Percentiles rank a stretch among this genome's conserved stretches.
These are phyloP conservation scores for Chrysodeixis includens DNA, from an alignment of 2,888 invertebrate species.

Conservation along the genomic window DNA sequence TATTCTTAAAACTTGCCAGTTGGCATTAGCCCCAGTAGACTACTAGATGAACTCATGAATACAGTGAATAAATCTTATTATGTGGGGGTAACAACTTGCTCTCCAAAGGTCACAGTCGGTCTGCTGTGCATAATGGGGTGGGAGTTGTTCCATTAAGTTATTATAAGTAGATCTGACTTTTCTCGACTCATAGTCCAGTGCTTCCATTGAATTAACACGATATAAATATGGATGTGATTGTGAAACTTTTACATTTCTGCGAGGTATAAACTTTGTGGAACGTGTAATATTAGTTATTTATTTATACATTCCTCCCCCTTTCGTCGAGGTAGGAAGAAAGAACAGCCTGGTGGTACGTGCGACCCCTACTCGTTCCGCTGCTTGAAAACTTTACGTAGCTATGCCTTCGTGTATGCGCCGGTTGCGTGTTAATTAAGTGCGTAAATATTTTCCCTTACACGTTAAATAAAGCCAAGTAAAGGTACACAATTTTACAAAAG, in stretches of 20 bases:
- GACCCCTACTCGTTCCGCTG: neutral
- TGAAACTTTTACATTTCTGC: slow-evolving; percentile 24
- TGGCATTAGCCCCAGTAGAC: slow-evolving; percentile 43
- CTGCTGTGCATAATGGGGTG: slow-evolving; percentile 32
- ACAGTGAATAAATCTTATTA: slow-evolving; percentile 49
- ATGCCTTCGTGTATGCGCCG: neutral
- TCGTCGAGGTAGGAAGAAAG: neutral
- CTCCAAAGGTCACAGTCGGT: slow-evolving; percentile 42
- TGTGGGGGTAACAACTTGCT: slow-evolving; percentile 43
- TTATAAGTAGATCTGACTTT: slow-evolving; percentile 29
- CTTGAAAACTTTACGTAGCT: neutral
- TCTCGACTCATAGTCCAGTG: slow-evolving; percentile 26
- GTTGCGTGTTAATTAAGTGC: neutral
- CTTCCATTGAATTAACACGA: slow-evolving; percentile 30
- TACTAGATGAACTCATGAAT: slow-evolving; percentile 51
- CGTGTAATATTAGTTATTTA: slow-evolving; percentile 14
- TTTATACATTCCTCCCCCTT: neutral
- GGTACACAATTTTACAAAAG: neutral
- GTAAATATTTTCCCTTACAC: slow-evolving; percentile 3
- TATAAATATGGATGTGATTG: slow-evolving; percentile 21
- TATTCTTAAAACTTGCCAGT: slow-evolving; percentile 17
- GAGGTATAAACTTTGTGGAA: slow-evolving; percentile 14
- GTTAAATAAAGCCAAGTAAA: neutral
- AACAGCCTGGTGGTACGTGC: neutral
- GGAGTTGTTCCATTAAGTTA: slow-evolving; percentile 36